phyloP scores from a whole-genome alignment of 2,888 invertebrate genomes.

The Kuschelorhynchus macadamiae region DNA sequence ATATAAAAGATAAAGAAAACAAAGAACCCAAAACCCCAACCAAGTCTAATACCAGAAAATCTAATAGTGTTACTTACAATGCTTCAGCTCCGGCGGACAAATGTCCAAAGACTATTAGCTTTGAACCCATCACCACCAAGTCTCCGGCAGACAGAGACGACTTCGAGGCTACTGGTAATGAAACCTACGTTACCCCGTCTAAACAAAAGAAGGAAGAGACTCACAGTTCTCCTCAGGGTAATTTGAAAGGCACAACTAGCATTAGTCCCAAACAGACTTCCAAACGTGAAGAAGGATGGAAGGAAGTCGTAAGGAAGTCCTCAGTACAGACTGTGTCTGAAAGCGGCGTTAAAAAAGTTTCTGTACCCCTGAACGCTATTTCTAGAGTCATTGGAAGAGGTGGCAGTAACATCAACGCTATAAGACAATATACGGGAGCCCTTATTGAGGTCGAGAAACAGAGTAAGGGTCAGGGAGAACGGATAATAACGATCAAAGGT shows the following conservation, averaged over 20 bases:
- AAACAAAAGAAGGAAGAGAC: slow-evolving; percentile 62
- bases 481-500: slow-evolving; percentile 96
- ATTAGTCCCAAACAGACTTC: slow-evolving; percentile 79
- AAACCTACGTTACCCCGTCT: slow-evolving; percentile 71
- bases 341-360: slow-evolving; percentile 88
- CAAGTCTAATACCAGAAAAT: slow-evolving; percentile 47
- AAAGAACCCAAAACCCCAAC: slow-evolving; percentile 51
- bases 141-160: slow-evolving; percentile 83
- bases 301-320: slow-evolving; percentile 78
- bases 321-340: slow-evolving; percentile 72
- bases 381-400: slow-evolving; percentile 97
- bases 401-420: slow-evolving; percentile 98
- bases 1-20: slow-evolving; percentile 46
- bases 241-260: slow-evolving; percentile 59
- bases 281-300: slow-evolving; percentile 94
- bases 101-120: slow-evolving; percentile 21
- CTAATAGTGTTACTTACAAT: not conserved
- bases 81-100: slow-evolving; percentile 36
- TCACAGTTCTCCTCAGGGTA: slow-evolving; percentile 44
- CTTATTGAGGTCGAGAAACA: slow-evolving; percentile 99
- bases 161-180: slow-evolving; percentile 80
- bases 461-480: slow-evolving; percentile 92
- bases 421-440: slow-evolving; percentile 95
- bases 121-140: slow-evolving; percentile 74
- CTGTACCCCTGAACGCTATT: slow-evolving; percentile 94